Evolutionary conservation across 2,113 vertebrate genomes (phyloP), one percentile per base, ranked within the genome.

Genomic region (Oreamnos americanus): DNA sequence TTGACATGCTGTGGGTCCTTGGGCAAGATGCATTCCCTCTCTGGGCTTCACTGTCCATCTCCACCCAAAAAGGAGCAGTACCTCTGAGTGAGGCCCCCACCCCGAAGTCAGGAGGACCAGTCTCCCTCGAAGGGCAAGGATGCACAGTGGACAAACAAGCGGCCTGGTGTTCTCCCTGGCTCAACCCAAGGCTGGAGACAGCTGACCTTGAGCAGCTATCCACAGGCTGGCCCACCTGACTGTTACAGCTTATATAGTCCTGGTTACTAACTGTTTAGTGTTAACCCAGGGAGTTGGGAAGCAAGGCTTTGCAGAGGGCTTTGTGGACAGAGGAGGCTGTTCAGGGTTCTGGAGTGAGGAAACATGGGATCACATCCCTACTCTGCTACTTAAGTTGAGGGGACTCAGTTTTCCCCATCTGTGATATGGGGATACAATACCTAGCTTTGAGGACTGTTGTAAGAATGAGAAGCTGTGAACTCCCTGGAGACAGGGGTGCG

Each of bases 201-300:
- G 57, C 26, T 43, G 82, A 33, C 51, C 62, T 21, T 33, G 39
- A 45, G 64, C 16, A 8, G 26, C 16, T 49, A 13, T 3, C 33
- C 51, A 49, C 28, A 2, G 7, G 79, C 33, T 0, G 19, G 51
- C 17, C 16, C 5, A 67, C 47, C 64, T 0, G 2, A 43, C 2
- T 17, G 21, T 23, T 8, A 60, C 0, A 13, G 14, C 21, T 36
- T 11, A 1, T 5, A 43, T 11, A 17, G 67, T 28, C 10, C 43
- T 93, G 14, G 60, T 51, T 21, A 28, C 57, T 25, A 87, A 53
- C 57, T 4, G 5, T 10, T 6, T 21, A 67, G 8, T 8, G 23
- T 4, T 7, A 26, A 36, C 62, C 49, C 23, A 15, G 14, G 39
- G 43, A 43, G 36, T 39, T n/a, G 39, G 84, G 79, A 4, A 25